phyloP scores from a whole-genome alignment of 2,113 vertebrate genomes.

The Platysteira castanea region DNA sequence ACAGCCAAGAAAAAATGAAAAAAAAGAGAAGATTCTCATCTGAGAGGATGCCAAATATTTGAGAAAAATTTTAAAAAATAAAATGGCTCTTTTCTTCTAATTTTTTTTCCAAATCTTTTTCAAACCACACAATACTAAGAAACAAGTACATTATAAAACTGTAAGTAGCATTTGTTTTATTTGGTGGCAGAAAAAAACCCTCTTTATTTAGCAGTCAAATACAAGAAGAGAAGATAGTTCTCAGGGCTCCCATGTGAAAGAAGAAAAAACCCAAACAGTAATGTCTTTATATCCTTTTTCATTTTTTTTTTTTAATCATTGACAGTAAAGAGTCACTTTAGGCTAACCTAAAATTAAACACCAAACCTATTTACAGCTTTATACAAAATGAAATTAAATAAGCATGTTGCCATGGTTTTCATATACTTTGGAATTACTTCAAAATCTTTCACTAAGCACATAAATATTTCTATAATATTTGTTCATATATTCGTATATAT shows the following conservation, averaged over 20 bases:
- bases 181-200: constrained; percentile 9
- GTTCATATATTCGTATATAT: neutral
- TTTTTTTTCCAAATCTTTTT: neutral
- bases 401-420: neutral
- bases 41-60: constrained; percentile 45
- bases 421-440: neutral
- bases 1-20: constrained; percentile 35
- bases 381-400: neutral
- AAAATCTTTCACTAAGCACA: neutral
- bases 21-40: neutral
- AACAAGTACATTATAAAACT: constrained; percentile 1
- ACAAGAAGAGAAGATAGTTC: neutral
- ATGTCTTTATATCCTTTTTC: neutral
- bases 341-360: neutral
- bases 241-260: neutral
- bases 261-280: neutral
- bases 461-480: neutral
- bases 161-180: neutral
- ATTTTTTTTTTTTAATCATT: neutral
- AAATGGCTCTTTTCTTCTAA: neutral
- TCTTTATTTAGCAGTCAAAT: neutral
- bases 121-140: constrained; percentile 5
- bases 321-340: neutral
- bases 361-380: neutral
- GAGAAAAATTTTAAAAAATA: neutral